Percentiles rank a stretch among this genome's conserved stretches.
These are phyloP conservation scores for Leucoptera coffeella DNA, from an alignment of 2,888 invertebrate genomes.

Conservation along the genomic window DNA sequence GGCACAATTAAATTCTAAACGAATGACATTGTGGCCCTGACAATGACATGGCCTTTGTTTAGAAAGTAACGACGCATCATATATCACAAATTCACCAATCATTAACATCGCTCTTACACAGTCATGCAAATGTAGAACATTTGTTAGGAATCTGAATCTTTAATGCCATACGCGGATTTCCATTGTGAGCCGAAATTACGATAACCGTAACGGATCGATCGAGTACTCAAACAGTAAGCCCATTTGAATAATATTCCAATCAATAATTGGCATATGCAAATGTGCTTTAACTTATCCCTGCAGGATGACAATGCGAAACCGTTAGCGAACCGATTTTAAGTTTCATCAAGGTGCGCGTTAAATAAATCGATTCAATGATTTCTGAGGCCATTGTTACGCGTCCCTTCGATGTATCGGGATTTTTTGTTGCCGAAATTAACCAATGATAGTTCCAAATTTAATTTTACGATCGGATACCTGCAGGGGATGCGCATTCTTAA, in stretches of 20 bases:
- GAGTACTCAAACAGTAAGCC: conserved; percentile 28
- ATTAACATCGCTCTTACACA: too few relatives aligned
- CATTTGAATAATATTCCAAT: conserved; percentile 51
- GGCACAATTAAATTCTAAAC: conserved; percentile 38
- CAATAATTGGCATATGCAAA: conserved; percentile 52
- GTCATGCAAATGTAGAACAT: conserved; percentile 14
- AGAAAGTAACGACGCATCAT: neutral
- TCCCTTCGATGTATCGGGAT: conserved; percentile 34
- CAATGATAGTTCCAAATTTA: conserved; percentile 49
- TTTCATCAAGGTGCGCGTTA: conserved; percentile 45
- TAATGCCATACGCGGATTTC: conserved; percentile 3
- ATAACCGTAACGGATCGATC: conserved; percentile 43
- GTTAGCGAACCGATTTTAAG: conserved; percentile 43
- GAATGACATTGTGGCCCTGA: neutral
- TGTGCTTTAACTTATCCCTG: conserved; percentile 23
- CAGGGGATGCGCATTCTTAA: conserved; percentile 45
- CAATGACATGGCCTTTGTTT: neutral
- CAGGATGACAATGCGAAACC: conserved; percentile 34
- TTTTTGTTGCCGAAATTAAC: conserved; percentile 46
- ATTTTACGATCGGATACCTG: conserved; percentile 51
- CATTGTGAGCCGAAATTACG: conserved; percentile 19
- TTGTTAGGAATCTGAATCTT: conserved; percentile 12
- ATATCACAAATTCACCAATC: conserved; percentile 9
- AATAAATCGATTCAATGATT: conserved; percentile 42
- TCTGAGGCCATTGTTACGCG: conserved; percentile 21